phyloP scores from a whole-genome alignment of 2,113 vertebrate genomes.

The Cyprinodon variegatus region DNA sequence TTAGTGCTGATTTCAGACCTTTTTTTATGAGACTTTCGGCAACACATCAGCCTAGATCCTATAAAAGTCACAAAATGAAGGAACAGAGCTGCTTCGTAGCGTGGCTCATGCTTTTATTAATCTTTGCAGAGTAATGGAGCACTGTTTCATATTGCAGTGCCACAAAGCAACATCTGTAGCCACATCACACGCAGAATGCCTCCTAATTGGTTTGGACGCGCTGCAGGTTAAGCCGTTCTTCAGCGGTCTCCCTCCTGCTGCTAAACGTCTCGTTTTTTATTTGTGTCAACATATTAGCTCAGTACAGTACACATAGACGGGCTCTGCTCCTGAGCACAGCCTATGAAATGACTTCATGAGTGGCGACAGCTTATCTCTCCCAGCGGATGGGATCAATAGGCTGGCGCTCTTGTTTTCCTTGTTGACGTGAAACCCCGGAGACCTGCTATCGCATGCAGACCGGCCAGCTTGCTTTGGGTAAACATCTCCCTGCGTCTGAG shows the following conservation, averaged over 20 bases:
- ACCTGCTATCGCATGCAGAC: conserved; percentile 51
- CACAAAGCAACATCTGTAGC: not conserved
- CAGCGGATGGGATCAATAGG: conserved; percentile 71
- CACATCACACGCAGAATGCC: not conserved
- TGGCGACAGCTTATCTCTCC: conserved; percentile 78
- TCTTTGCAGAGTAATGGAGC: not conserved
- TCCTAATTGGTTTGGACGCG: not conserved
- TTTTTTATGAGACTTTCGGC: not conserved
- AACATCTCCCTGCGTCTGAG: conserved; percentile 32
- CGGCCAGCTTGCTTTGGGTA: conserved; percentile 53
- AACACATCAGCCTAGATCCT: not conserved
- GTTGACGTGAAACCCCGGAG: conserved; percentile 55
- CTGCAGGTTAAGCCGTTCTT: not conserved
- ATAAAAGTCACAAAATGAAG: not conserved
- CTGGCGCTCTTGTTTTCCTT: conserved; percentile 64
- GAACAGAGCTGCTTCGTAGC: not conserved
- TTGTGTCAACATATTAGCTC: conserved; percentile 25
- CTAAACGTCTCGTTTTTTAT: conserved; percentile 35
- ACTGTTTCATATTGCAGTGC: not conserved
- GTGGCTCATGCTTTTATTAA: not conserved
- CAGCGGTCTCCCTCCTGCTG: not conserved
- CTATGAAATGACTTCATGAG: conserved; percentile 67
- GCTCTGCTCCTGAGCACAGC: conserved; percentile 28
- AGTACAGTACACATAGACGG: conserved; percentile 18
- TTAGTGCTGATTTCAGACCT: not conserved